phyloP scores from a whole-genome alignment of 2,797 vertebrate genomes.

The Acipenser oxyrinchus region DNA sequence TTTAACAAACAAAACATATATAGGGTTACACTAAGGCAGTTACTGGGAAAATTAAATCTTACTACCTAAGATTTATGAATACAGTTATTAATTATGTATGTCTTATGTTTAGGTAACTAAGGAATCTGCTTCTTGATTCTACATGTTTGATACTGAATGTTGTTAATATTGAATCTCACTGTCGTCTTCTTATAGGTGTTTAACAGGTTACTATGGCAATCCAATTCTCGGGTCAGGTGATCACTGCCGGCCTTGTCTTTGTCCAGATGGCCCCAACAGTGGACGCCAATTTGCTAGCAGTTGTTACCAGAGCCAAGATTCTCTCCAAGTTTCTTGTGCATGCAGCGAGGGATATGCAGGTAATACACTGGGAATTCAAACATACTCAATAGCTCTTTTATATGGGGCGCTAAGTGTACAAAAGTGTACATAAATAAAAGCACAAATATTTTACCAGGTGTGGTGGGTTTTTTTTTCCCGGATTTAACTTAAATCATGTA shows the following conservation, averaged over 20 bases:
- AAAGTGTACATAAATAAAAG: neutral
- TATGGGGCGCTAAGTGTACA: too few relatives aligned
- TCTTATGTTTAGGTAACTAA: too few relatives aligned
- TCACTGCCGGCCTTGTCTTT: conserved; percentile 87
- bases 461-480: neutral
- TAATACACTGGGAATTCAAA: conserved; percentile 34
- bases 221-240: conserved; percentile 83
- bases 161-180: neutral
- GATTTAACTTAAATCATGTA: neutral
- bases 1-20: too few relatives aligned
- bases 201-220: conserved; percentile 83
- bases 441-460: neutral
- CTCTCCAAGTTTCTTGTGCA: conserved; percentile 70
- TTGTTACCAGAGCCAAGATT: conserved; percentile 72
- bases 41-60: too few relatives aligned
- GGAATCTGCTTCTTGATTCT: too few relatives aligned
- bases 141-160: neutral
- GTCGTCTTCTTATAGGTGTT: conserved; percentile 61
- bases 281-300: conserved; percentile 76
- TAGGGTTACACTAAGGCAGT: too few relatives aligned
- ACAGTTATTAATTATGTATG: too few relatives aligned
- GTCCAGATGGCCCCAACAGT: conserved; percentile 82
- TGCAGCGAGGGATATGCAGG: conserved; percentile 81
- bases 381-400: too few relatives aligned
- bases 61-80: too few relatives aligned